Evolutionary conservation across 2,797 vertebrate genomes (phyloP).

Genomic region (Columba guinea): DNA sequence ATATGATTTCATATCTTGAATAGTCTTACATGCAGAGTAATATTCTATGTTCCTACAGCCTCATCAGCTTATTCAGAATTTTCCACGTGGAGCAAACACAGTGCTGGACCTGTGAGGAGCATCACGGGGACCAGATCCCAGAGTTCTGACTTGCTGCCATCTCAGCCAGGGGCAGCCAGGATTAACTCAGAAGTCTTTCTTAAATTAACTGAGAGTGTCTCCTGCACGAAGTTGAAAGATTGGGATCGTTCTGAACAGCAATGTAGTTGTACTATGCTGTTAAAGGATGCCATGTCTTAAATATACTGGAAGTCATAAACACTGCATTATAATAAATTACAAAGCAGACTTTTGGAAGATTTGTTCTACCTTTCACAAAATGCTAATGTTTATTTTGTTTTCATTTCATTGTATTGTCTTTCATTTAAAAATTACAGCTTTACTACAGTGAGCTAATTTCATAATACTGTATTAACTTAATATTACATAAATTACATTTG

Average conservation of each 20-base stretch:
- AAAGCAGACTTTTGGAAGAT: conserved; percentile 67
- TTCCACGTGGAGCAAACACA: background rate
- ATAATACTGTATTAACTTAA: conserved; percentile 80
- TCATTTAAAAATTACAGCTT: conserved; percentile 80
- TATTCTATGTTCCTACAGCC: background rate
- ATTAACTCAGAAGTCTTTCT: background rate
- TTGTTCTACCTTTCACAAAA: conserved; percentile 75
- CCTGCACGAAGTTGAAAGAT: background rate
- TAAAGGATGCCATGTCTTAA: conserved; percentile 46
- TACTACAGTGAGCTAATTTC: conserved; percentile 78
- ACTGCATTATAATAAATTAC: conserved; percentile 60
- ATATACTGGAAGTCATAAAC: conserved; percentile 66
- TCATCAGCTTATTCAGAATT: background rate
- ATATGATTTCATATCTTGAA: background rate
- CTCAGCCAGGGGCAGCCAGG: background rate
- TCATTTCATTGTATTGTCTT: conserved; percentile 67
- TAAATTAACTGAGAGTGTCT: background rate
- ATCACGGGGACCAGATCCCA: background rate
- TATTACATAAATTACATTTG: conserved; percentile 79
- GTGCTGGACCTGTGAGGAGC: background rate
- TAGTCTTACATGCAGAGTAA: background rate
- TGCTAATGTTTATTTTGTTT: conserved; percentile 76
- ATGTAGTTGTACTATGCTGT: background rate
- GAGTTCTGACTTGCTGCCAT: background rate
- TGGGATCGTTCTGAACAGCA: background rate